Evolutionary conservation across 2,888 invertebrate genomes (phyloP), one percentile per base, ranked within the genome.

Genomic region (Cepaea hortensis): DNA sequence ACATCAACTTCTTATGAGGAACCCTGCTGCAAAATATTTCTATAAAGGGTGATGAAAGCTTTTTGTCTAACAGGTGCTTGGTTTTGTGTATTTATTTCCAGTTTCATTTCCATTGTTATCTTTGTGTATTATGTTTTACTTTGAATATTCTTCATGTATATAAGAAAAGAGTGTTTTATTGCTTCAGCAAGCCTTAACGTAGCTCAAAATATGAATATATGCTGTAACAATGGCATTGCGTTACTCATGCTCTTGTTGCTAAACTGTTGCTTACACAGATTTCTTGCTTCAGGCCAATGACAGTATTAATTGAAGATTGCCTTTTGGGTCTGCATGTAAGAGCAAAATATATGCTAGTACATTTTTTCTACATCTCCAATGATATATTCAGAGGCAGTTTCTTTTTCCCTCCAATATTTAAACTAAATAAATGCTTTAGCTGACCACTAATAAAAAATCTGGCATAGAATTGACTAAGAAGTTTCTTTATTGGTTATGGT

Each of bases 221-320:
- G 48, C 75, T 18, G 18, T 18, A 76, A 50, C 13, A 76, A 3
- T 76, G 75, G 20, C 20, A 76, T 76, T 76, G n/a, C 61, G n/a
- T 50, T 55, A 20, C 23, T 77, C 5, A 48, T n/a, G n/a, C n/a
- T n/a, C 77, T n/a, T 77, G 77, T 77, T 77, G 77, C 77, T 77
- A 61, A 77, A 77, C 62, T 81, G 80, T 81, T 81, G 80, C 80
- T 65, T 81, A n/a, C 62, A 81, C 61, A 77, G 55, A 35, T 46
- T 46, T 65, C 18, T 82, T 82, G 82, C 82, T 82, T 50, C 82
- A 82, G 50, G 48, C 82, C 82, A 82, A 68, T 50, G 50, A 68
- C 82, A 82, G 82, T 82, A 82, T 82, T 82, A 82, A 55, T 23
- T n/a, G 35, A 50, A 70, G 55, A 62, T 68, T 82, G 82, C 82